These are phyloP conservation scores for Strongylocentrotus purpuratus DNA, from an alignment of 35 echinoderm and acorn worm genomes.

Conservation along the genomic window DNA sequence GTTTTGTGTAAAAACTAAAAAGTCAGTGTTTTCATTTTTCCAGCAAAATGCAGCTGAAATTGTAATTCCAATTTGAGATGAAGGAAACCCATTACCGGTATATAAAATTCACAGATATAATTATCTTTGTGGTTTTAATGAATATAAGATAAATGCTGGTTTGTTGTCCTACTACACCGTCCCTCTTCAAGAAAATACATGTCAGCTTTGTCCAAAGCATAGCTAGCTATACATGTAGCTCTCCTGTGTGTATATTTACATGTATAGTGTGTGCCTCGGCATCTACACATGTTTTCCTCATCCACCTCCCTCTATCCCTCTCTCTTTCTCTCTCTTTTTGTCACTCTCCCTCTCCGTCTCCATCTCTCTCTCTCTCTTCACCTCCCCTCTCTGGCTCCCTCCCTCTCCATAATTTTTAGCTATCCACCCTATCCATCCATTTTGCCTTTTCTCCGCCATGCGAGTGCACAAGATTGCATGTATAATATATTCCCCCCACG, in stretches of 20 bases:
- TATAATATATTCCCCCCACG: conserved; percentile 24
- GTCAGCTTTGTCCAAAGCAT: not conserved
- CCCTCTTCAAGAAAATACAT: too few species aligned
- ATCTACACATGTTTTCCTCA: conserved; percentile 1
- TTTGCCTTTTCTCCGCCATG: not conserved
- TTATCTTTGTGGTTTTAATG: too few species aligned
- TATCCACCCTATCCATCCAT: not conserved
- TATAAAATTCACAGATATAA: too few species aligned
- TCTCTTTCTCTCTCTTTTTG: too few species aligned
- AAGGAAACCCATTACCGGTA: too few species aligned
- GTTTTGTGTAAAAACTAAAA: too few species aligned
- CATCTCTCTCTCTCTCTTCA: not conserved
- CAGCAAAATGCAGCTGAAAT: too few species aligned
- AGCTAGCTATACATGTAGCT: not conserved
- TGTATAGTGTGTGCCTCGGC: not conserved
- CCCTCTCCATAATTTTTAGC: conserved; percentile 10
- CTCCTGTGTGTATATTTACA: not conserved
- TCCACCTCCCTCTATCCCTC: not conserved
- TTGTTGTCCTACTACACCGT: too few species aligned
- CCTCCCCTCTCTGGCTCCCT: not conserved
- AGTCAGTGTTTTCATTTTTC: too few species aligned
- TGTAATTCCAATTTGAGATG: too few species aligned
- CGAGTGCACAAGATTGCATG: conserved; percentile 5
- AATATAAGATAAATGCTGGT: too few species aligned
- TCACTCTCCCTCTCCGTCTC: not conserved